Base-by-base conservation (phyloP, 2,888 invertebrate genomes). In the Scaptomyza flava region DNA sequence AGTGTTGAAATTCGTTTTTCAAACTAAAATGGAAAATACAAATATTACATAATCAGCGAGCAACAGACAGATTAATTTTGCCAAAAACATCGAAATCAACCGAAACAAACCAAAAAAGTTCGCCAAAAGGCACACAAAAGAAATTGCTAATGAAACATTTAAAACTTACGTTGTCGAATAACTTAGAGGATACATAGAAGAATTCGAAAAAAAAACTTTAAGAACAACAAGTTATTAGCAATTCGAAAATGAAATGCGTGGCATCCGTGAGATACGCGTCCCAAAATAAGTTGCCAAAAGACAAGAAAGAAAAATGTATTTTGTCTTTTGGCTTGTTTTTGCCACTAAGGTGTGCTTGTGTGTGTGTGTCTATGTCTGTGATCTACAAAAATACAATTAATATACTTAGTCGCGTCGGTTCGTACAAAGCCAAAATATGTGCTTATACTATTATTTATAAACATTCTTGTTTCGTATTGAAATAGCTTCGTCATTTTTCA, bases 161-260 rank as follows among this genome's bases (percentile, higher is more conserved):
- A 53, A 48, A 45, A 46, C 67, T 54, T 69, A 34, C 54, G 12
- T 36, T 58, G 43, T 64, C 41, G 45, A 43, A 45, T 38, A 48
- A 48, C 34, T 36, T 43, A 27, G 56, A 4, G 2, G 23, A 54
- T 36, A 17, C 38, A 48, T 17, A 38, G 47, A 47, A 56, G 41
- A 20, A 63, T 50, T 58, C 51, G 20, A 48, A 38, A 38, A 48
- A 38, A 38, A 5, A 8, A 63, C 36, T 36, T 33, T 61, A 61
- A 72, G 66, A 75, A 87, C 81, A 84, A 75, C 72, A 73, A 82
- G 72, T 89, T 86, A 86, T 89, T 89, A 86, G 79, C 72, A 34
- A 68, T 51, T 45, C 61, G 77, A 79, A 78, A 75, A 77, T 82
- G 75, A 82, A 77, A 80, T 79, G 76, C 68, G 78, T 77, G 77